Evolutionary conservation across 2,888 invertebrate species (phyloP).

Genomic region (Heterodera filipjevi): DNA sequence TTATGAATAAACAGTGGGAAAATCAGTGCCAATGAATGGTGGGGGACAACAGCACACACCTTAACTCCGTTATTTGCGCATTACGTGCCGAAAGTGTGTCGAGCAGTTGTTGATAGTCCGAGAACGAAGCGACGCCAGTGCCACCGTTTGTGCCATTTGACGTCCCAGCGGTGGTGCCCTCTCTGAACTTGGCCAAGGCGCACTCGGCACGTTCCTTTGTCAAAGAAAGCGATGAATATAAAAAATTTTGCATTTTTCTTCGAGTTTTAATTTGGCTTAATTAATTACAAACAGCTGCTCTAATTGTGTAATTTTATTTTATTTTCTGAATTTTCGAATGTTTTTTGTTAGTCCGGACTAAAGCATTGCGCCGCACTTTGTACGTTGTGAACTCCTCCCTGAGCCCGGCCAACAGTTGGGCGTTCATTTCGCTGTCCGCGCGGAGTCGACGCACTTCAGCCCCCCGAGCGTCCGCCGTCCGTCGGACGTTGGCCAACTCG

Average conservation of each 20-base stretch:
- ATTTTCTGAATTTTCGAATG: no score
- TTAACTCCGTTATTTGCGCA: slow-evolving; percentile 42
- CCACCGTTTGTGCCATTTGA: not conserved
- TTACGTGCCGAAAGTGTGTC: slow-evolving; percentile 31
- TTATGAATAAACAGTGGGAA: not conserved
- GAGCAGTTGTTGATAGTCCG: slow-evolving; percentile 37
- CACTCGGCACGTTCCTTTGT: slow-evolving; percentile 43
- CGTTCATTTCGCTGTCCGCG: slow-evolving; percentile 35
- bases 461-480: slow-evolving; percentile 25
- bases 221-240: slow-evolving; percentile 16
- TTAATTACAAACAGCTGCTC: no score
- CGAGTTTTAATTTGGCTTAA: no score
- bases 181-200: slow-evolving; percentile 32
- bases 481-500: slow-evolving; percentile 20
- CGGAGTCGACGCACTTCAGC: slow-evolving; percentile 40
- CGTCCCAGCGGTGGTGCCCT: not conserved
- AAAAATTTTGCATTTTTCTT: not conserved
- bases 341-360: no score
- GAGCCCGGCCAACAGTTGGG: slow-evolving; percentile 40
- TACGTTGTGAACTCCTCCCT: slow-evolving; percentile 39
- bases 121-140: not conserved
- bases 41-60: no score
- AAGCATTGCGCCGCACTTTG: not conserved
- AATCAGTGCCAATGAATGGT: no score
- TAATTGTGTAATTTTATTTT: no score